A percentile compares a stretch with the other conserved stretches of the same genome.
phyloP scores from a whole-genome alignment of 2,797 vertebrate species.

The Sebastes goodei region DNA sequence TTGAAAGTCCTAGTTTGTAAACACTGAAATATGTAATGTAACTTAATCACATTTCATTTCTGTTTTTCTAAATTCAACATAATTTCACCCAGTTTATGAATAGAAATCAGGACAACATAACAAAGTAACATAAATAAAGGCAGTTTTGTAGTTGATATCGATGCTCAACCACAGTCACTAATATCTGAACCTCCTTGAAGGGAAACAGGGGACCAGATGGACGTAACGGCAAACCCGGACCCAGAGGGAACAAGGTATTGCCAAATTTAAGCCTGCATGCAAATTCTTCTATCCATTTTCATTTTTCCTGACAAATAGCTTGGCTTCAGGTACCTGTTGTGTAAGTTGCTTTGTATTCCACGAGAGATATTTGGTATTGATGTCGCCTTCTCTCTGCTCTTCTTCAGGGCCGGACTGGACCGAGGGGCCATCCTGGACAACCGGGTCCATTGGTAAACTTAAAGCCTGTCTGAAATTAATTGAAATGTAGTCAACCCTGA shows the following conservation, averaged over 20 bases:
- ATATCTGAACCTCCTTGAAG: slow-evolving; percentile 73
- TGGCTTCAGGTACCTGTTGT: not conserved
- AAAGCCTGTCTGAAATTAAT: not conserved
- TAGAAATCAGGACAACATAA: not conserved
- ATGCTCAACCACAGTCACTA: slow-evolving; percentile 8
- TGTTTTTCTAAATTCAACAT: not conserved
- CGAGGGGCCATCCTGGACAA: slow-evolving; percentile 74
- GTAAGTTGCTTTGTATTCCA: not conserved
- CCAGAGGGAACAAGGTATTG: slow-evolving; percentile 85
- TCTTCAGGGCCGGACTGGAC: slow-evolving; percentile 76
- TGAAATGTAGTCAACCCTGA: not conserved
- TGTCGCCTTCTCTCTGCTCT: not conserved
- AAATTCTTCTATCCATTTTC: not conserved
- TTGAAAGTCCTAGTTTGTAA: not conserved
- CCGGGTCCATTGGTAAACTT: slow-evolving; percentile 78
- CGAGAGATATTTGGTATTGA: not conserved
- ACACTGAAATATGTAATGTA: not conserved
- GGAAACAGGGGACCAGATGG: slow-evolving; percentile 87
- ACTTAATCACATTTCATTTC: not conserved
- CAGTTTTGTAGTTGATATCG: not conserved
- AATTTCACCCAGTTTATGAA: not conserved
- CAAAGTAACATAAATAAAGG: not conserved
- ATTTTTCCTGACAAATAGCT: not conserved
- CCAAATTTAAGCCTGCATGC: not conserved
- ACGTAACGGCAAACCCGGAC: slow-evolving; percentile 80